A percentile compares a stretch with the other conserved stretches of the same genome.
Evolutionary conservation across 2,113 vertebrate genomes (phyloP).

Genomic region (Elanus axillaris): DNA sequence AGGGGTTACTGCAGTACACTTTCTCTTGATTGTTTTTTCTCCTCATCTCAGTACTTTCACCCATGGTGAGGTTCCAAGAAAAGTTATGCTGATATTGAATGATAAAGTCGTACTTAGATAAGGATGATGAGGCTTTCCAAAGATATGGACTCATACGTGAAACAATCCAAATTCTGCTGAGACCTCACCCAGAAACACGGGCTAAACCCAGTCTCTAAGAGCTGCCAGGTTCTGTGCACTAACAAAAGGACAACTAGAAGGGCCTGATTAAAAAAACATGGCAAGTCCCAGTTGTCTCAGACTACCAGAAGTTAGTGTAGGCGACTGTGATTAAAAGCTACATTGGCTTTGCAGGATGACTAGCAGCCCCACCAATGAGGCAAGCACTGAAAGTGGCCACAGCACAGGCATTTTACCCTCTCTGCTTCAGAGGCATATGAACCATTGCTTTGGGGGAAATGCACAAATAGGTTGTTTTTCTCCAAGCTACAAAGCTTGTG

Average conservation of each 20-base stretch:
- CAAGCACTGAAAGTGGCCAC: background rate
- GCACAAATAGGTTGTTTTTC: background rate
- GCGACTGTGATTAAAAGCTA: background rate
- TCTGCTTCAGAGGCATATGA: background rate
- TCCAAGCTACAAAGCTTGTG: background rate
- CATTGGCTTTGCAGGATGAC: background rate
- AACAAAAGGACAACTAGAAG: background rate
- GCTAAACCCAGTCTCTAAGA: background rate
- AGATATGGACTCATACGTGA: background rate
- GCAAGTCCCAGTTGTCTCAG: background rate
- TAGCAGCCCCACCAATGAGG: background rate
- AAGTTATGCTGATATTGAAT: background rate
- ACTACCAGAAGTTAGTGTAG: background rate
- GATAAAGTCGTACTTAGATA: background rate
- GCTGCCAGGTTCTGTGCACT: background rate
- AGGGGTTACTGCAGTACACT: background rate
- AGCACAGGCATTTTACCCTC: background rate
- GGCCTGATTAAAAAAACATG: background rate
- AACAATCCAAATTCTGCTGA: background rate
- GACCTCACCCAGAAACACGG: background rate
- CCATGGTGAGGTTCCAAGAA: background rate
- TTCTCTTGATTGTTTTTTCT: background rate
- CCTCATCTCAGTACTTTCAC: background rate
- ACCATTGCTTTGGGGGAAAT: background rate
- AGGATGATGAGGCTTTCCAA: background rate